A percentile compares a stretch with the other conserved stretches of the same genome.
Conservation (phyloP, 2,113 vertebrate species). For the Poicephalus gulielmi region DNA sequence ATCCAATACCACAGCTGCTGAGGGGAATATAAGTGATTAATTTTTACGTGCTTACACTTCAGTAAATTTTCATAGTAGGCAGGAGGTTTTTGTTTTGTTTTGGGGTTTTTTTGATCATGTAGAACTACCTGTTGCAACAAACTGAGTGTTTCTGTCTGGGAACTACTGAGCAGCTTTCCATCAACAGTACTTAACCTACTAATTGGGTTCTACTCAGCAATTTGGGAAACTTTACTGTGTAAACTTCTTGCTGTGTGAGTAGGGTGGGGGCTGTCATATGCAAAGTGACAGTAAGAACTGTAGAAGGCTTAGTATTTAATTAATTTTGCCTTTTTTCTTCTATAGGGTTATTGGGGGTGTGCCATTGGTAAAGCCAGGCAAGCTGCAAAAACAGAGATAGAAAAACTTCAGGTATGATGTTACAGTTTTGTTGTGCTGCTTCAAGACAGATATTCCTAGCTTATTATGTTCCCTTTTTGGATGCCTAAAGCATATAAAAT, state of each 20-base stretch:
- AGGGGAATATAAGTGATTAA: neutral
- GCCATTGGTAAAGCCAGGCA: slow-evolving; percentile 98
- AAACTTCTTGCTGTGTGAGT: neutral
- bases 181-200: neutral
- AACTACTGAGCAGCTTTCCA: neutral
- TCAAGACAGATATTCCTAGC: neutral
- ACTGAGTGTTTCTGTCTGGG: neutral
- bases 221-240: neutral
- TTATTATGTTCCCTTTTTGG: neutral
- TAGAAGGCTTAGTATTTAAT: neutral
- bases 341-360: slow-evolving; percentile 96
- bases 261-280: neutral
- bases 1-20: neutral
- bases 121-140: neutral
- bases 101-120: neutral
- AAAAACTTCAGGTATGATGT: slow-evolving; percentile 90
- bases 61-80: neutral
- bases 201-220: neutral
- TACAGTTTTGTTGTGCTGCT: neutral
- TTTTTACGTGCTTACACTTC: neutral
- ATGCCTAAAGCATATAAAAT: neutral
- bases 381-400: slow-evolving; percentile 99
- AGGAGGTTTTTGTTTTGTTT: neutral
- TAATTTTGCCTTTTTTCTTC: neutral
- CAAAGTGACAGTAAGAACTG: neutral